Conservation (phyloP, 2,797 vertebrate genomes). For the Lindbergichthys nudifrons region DNA sequence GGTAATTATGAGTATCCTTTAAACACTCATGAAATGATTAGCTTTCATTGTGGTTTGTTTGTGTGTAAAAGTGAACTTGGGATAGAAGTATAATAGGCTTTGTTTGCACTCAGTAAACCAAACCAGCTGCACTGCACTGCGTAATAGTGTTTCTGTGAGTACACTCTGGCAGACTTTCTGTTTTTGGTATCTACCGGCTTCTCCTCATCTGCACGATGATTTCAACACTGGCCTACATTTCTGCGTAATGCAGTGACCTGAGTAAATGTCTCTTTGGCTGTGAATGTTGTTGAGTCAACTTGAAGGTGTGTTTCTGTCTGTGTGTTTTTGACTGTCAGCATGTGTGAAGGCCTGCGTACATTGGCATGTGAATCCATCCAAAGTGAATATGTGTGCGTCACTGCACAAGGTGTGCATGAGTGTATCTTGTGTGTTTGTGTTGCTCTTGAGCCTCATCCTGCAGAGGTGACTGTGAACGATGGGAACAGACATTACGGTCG, state of each 20-base stretch:
- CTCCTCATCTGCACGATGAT: conserved; percentile 47
- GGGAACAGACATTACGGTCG: conserved; percentile 64
- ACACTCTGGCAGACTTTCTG: conserved; percentile 57
- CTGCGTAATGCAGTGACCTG: conserved; percentile 55
- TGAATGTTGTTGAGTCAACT: conserved; percentile 66
- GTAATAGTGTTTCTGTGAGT: conserved; percentile 62
- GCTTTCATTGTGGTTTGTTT: conserved; percentile 52
- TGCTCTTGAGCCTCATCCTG: conserved; percentile 48
- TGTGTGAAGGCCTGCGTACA: conserved; percentile 53
- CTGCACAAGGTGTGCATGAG: conserved; percentile 31
- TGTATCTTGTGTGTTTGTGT: conserved; percentile 36
- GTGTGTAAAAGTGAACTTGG: conserved; percentile 47
- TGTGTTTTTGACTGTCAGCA: conserved; percentile 57
- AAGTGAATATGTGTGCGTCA: conserved; percentile 42
- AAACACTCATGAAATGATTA: conserved; percentile 51
- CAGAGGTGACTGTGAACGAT: conserved; percentile 70
- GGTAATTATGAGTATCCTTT: conserved; percentile 63
- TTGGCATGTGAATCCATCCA: conserved; percentile 51
- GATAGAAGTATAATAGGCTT: conserved; percentile 47
- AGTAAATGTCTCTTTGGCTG: conserved; percentile 67
- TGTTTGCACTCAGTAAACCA: conserved; percentile 56
- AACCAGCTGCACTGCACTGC: conserved; percentile 60
- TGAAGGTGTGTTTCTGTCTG: conserved; percentile 47
- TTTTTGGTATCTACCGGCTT: conserved; percentile 59
- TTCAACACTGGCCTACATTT: conserved; percentile 70